phyloP scores from a whole-genome alignment of 1,140 invertebrate genomes.

The Lordiphosa collinella region DNA sequence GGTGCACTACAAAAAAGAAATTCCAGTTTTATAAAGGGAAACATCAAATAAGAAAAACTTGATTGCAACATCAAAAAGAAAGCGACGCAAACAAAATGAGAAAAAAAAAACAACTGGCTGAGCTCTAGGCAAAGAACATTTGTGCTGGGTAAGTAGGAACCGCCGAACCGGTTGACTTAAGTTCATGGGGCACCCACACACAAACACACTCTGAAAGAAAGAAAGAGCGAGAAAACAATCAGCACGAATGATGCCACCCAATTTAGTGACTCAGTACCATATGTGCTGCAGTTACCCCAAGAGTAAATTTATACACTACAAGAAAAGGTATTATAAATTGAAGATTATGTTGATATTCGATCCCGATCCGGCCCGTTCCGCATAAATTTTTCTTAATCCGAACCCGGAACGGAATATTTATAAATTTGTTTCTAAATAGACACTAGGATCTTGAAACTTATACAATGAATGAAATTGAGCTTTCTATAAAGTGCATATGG shows the following conservation, averaged over 20 bases:
- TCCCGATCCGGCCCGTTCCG: too few relatives aligned
- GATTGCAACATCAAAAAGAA: constrained; percentile 60
- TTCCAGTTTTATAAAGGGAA: constrained; percentile 42
- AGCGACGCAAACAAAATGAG: constrained; percentile 27
- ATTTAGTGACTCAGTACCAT: constrained; percentile 10
- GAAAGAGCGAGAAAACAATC: constrained; percentile 17
- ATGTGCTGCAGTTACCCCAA: neutral
- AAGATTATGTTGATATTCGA: neutral
- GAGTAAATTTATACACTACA: neutral
- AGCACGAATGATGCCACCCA: constrained; percentile 10
- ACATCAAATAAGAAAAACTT: constrained; percentile 39
- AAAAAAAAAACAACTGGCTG: constrained; percentile 26
- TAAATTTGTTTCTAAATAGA: too few relatives aligned
- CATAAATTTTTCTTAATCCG: too few relatives aligned
- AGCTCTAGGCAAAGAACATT: constrained; percentile 27
- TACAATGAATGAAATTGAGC: too few relatives aligned
- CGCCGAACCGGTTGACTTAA: constrained; percentile 43
- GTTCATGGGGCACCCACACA: constrained; percentile 49
- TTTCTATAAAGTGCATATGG: too few relatives aligned
- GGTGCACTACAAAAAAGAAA: constrained; percentile 30
- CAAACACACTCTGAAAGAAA: constrained; percentile 6
- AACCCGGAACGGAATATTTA: too few relatives aligned
- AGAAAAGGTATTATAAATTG: constrained; percentile 10
- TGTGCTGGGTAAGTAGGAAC: neutral
- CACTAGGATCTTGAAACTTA: too few relatives aligned